Conservation (phyloP, 2,113 vertebrate genomes). For the Cololabis saira region DNA sequence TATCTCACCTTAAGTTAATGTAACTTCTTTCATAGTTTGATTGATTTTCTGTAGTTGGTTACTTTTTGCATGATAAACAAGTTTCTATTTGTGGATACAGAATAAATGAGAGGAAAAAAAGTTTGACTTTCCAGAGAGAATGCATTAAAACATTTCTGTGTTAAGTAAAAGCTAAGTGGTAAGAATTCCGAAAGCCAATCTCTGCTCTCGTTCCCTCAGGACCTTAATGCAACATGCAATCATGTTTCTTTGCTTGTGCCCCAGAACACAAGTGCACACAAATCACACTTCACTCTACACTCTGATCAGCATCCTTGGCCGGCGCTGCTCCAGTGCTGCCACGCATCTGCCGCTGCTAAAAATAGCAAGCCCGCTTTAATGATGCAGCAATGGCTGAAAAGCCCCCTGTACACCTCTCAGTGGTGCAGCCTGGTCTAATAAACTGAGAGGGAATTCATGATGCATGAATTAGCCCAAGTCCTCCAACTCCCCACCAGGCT, state of each 20-base stretch:
- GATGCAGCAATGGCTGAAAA: slow-evolving; percentile 68
- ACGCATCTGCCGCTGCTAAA: slow-evolving; percentile 73
- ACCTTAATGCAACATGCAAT: slow-evolving; percentile 42
- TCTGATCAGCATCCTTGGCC: slow-evolving; percentile 55
- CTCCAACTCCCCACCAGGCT: not conserved
- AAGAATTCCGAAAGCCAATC: slow-evolving; percentile 7
- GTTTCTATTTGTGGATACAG: not conserved
- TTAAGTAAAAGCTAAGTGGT: no score
- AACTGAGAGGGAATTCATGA: slow-evolving; percentile 54
- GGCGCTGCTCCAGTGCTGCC: slow-evolving; percentile 30
- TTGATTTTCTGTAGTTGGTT: not conserved
- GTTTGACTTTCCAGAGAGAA: not conserved
- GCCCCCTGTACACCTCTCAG: slow-evolving; percentile 37
- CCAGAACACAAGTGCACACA: slow-evolving; percentile 33
- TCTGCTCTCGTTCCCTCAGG: slow-evolving; percentile 25
- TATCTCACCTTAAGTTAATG: not conserved
- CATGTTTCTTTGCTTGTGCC: slow-evolving; percentile 14
- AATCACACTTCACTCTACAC: slow-evolving; percentile 16
- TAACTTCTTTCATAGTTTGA: no score
- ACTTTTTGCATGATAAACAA: slow-evolving; percentile 9
- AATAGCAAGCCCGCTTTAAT: slow-evolving; percentile 73
- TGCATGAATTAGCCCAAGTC: slow-evolving; percentile 42
- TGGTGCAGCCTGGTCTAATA: slow-evolving; percentile 70
- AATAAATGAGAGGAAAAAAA: not conserved
- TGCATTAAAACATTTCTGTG: not conserved